Base-by-base conservation (phyloP, 2,888 invertebrate genomes). In the Aphodius sticticus region DNA sequence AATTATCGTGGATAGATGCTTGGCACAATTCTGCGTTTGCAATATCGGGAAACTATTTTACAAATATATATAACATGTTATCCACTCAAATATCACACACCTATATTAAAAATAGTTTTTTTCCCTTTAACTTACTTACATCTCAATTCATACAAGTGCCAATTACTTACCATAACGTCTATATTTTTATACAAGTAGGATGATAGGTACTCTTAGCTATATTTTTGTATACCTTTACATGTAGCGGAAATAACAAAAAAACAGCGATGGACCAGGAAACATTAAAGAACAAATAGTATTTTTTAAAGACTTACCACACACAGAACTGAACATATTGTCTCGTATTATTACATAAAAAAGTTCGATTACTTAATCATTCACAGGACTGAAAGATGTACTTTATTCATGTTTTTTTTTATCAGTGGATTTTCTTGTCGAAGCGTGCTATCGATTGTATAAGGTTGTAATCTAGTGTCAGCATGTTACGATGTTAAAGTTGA, bases 221-320 rank as follows among this genome's bases (percentile, higher is more conserved):
- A 74, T 74, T 74, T 74, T 74, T 74, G 74, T 74, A 74, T 35
- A 74, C 35, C 35, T 26, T 74, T 74, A 74, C 74, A 74, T 53
- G 53, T 53, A 53, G 53, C 53, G 53, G 53, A 53, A 53, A 53
- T 53, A 53, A 53, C 53, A 53, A 12, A 12, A 53, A 53, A 12
- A 7, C 7, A 53, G 53, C 53, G 53, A 9, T 53, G 9, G 12
- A 53, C 53, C 53, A 53, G 53, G 26, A 26, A 26, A 26, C 26
- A 26, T 26, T 26, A 26, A 26, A 53, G 53, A 53, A 53, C 53
- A 53, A 53, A 53, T 53, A 53, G 53, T 53, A 53, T 53, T 53
- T 53, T 53, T 53, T 53, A 12, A 53, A 53, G 53, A 53, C 53
- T 53, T 53, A 53, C 26, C 26, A 26, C 7, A 53, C 53, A 53